Evolutionary conservation across 2,888 invertebrate genomes (phyloP), one percentile per base, ranked within the genome.

Genomic region (Sarcophaga caerulescens): DNA sequence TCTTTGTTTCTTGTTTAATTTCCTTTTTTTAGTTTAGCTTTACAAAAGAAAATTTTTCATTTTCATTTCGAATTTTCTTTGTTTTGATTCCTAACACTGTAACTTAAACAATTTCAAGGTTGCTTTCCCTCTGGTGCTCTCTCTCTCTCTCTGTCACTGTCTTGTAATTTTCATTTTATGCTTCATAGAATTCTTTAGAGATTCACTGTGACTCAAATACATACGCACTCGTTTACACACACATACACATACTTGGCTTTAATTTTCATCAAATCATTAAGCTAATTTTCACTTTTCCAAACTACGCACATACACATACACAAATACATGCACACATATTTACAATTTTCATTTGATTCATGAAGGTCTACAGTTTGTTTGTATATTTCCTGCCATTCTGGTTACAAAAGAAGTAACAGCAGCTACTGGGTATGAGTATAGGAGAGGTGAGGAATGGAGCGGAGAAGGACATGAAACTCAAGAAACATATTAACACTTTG

Each of bases 281-380:
- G 82, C 83, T 83, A 83, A 85, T 85, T 85, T 85, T 78, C 85
- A 81, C 85, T 78, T 81, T 81, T 81, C 63, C 23, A 74, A 84
- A 78, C 62, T 62, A 44, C 35, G 44, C 14, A n/a, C n/a, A 25
- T 4, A 14, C 59, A 45, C 21, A 45, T 17, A 21, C 57, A 21
- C 10, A 59, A 44, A 19, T 65, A 63, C 23, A 52, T 21, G 21
- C 14, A 47, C 14, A 21, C 65, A 35, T 71, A 17, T 10, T 10
- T 35, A 35, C 10, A 35, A 35, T 35, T 35, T 35, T 35, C 35
- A 35, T 35, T 35, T 35, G 35, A 8, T 35, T 35, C 35, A 35
- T 35, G 35, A 35, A 35, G 35, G 35, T 35, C 35, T 35, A 10
- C 35, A 35, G 35, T 35, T 35, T 35, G 35, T 10, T 35, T 35